phyloP scores from a whole-genome alignment of 2,113 vertebrate species.

The Meleagris gallopavo region DNA sequence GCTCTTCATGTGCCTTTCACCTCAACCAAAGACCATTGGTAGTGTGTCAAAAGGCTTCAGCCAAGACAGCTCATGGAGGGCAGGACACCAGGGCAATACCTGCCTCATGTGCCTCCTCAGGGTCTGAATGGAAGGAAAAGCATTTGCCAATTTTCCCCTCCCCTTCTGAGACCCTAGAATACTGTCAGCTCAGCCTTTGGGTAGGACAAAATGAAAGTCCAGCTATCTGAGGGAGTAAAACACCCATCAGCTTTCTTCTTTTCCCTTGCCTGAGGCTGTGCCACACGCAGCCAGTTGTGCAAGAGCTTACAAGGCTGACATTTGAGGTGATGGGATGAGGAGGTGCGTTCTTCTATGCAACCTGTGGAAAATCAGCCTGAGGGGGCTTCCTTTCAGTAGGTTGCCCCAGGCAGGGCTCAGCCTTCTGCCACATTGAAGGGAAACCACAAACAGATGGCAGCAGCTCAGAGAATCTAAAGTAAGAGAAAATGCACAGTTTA shows the following conservation, averaged over 20 bases:
- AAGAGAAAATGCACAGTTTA: neutral
- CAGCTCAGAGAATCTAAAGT: neutral
- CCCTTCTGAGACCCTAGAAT: neutral
- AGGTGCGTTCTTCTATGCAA: neutral
- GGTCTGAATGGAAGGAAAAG: neutral
- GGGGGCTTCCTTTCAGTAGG: neutral
- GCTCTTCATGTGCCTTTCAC: neutral
- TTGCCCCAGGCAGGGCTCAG: neutral
- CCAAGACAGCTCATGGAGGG: neutral
- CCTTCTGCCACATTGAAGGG: neutral
- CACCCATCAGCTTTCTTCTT: neutral
- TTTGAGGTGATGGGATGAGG: neutral
- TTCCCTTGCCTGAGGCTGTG: neutral
- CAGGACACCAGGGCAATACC: accelerated
- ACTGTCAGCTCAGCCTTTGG: neutral
- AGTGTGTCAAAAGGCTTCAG: neutral
- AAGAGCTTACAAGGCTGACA: neutral
- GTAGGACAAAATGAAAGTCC: neutral
- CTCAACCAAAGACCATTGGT: neutral
- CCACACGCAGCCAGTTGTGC: accelerated
- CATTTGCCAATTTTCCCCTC: neutral
- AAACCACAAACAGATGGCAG: neutral
- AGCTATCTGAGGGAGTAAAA: neutral
- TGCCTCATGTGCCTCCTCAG: neutral
- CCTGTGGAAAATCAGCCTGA: neutral